Evolutionary conservation across 37 sponge, comb jelly and placozoan species (phyloP).

Genomic region (Tethya wilhelma): DNA sequence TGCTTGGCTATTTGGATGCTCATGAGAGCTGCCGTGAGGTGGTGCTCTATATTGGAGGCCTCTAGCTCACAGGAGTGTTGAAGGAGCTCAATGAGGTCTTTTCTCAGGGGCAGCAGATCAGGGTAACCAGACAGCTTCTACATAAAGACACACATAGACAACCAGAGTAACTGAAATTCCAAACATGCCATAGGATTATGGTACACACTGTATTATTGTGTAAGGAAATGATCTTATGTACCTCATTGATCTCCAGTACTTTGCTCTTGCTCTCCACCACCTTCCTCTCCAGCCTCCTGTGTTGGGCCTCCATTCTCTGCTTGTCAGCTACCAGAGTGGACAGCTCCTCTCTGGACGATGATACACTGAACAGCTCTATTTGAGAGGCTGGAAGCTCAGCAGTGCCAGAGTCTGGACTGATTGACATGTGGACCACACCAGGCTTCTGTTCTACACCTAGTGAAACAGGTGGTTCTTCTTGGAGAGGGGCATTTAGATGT

Average conservation of each 20-base stretch:
- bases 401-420: constrained; percentile 7
- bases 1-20: constrained; percentile 16
- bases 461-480: too few relatives aligned
- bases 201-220: not conserved
- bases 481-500: too few relatives aligned
- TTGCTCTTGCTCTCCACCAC: constrained; percentile 27
- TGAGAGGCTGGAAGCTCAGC: not conserved
- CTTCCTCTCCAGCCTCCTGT: constrained; percentile 32
- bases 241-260: constrained; percentile 36
- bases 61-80: constrained; percentile 36
- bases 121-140: constrained; percentile 3
- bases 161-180: too few relatives aligned
- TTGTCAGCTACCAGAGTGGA: constrained; percentile 31
- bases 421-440: too few relatives aligned
- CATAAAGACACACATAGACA: not conserved
- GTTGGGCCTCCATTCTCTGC: constrained; percentile 41
- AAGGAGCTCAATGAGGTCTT: constrained; percentile 40
- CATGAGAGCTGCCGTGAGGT: constrained; percentile 7
- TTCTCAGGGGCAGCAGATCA: constrained; percentile 14
- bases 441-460: too few relatives aligned
- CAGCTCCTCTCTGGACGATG: constrained; percentile 35
- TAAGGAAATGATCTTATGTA: not conserved
- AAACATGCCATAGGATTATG: not conserved
- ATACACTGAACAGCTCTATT: constrained; percentile 9
- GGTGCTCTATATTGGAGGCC: constrained; percentile 7